Conservation (phyloP, 2,797 vertebrate genomes). For the Pseudomugil tenellus region DNA sequence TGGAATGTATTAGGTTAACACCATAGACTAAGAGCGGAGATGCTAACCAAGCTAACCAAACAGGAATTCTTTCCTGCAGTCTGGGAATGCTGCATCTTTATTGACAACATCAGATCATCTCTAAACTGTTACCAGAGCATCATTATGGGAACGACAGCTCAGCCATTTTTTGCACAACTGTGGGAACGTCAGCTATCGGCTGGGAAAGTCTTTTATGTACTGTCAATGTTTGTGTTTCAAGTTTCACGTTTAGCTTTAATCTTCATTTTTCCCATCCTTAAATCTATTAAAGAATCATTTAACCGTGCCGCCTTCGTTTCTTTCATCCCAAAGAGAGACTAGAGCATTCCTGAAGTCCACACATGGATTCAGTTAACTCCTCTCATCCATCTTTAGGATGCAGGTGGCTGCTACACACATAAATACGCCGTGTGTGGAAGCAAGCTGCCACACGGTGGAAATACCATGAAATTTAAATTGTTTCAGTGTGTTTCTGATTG, state of each 20-base stretch:
- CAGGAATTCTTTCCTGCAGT: background rate
- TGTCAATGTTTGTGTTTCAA: conserved; percentile 45
- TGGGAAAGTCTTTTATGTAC: conserved; percentile 34
- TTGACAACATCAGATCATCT: background rate
- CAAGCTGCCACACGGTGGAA: conserved; percentile 70
- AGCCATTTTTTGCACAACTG: background rate
- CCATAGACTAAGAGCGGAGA: too few species aligned
- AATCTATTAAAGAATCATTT: conserved; percentile 62
- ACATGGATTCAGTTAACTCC: conserved; percentile 71
- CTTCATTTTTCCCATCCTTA: conserved; percentile 32
- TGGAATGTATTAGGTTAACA: too few species aligned
- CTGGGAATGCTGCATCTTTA: background rate
- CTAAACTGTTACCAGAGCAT: background rate
- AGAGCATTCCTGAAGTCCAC: conserved; percentile 60
- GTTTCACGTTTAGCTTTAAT: conserved; percentile 38
- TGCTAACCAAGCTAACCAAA: too few species aligned
- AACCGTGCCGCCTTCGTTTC: conserved; percentile 29
- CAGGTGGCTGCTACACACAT: conserved; percentile 69
- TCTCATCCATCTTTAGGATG: conserved; percentile 70
- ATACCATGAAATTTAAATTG: conserved; percentile 75
- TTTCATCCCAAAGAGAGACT: conserved; percentile 61
- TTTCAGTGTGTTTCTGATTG: conserved; percentile 57
- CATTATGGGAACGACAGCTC: background rate
- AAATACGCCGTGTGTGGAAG: conserved; percentile 42
- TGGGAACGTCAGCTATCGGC: conserved; percentile 20